These are phyloP conservation scores for Caranx melampygus DNA, from an alignment of 2,113 vertebrate species.

Conservation along the genomic window DNA sequence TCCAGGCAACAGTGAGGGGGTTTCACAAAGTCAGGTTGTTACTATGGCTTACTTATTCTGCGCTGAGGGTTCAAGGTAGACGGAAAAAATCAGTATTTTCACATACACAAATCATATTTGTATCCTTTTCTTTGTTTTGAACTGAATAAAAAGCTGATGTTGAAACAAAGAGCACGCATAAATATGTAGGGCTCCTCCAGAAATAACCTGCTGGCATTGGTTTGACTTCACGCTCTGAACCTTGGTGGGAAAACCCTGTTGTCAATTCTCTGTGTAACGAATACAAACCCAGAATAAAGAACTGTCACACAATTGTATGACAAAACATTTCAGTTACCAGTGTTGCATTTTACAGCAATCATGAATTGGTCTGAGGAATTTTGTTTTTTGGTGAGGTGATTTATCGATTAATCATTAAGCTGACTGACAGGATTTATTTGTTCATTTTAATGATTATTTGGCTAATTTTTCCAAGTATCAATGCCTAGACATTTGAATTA, in stretches of 20 bases:
- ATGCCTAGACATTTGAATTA: neutral
- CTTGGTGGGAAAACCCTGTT: neutral
- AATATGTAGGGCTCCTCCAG: neutral
- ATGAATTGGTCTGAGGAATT: too few relatives aligned
- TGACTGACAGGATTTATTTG: too few relatives aligned
- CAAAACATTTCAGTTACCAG: neutral
- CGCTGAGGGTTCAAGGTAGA: neutral
- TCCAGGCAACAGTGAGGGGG: constrained; percentile 7
- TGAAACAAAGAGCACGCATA: neutral
- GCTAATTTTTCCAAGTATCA: neutral
- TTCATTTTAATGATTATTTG: too few relatives aligned
- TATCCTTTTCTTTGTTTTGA: neutral
- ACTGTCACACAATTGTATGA: neutral
- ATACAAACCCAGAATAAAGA: neutral
- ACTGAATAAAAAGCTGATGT: neutral
- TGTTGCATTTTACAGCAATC: too few relatives aligned
- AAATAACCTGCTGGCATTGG: neutral
- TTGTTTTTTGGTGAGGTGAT: too few relatives aligned
- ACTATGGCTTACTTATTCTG: neutral
- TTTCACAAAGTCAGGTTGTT: constrained; percentile 41
- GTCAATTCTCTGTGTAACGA: neutral
- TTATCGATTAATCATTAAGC: too few relatives aligned
- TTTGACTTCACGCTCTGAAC: neutral
- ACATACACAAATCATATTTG: neutral
- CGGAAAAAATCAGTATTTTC: neutral